phyloP scores from a whole-genome alignment of 2,888 invertebrate genomes.

The Caenorhabditis doughertyi region DNA sequence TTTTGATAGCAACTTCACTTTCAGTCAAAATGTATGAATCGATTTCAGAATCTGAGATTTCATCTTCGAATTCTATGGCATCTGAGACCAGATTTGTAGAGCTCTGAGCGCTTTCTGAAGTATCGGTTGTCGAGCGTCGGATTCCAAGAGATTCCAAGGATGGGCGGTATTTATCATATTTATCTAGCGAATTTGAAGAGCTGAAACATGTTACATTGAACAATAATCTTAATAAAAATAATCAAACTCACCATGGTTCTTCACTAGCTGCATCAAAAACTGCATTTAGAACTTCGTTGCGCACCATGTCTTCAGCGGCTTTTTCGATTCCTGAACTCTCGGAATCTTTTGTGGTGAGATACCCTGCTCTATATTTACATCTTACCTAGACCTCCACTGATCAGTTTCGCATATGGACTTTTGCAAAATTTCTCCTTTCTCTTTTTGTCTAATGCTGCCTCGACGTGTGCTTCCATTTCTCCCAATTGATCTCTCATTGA shows the following conservation, averaged over 20 bases:
- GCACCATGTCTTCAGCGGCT: slow-evolving; percentile 54
- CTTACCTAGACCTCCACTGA: slow-evolving; percentile 67
- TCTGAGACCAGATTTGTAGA: not conserved
- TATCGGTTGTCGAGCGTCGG: not conserved
- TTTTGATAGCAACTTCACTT: slow-evolving; percentile 89
- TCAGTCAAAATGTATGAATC: slow-evolving; percentile 85
- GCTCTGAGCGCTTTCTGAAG: not conserved
- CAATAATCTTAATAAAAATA: not conserved
- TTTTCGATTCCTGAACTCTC: slow-evolving; percentile 50
- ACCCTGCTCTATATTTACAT: not conserved
- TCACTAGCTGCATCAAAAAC: slow-evolving; percentile 53
- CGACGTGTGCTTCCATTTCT: slow-evolving; percentile 76
- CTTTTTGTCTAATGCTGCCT: slow-evolving; percentile 78
- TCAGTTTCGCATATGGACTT: slow-evolving; percentile 74
- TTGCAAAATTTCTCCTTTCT: slow-evolving; percentile 75
- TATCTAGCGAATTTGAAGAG: slow-evolving; percentile 23
- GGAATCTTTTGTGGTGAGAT: slow-evolving; percentile 10
- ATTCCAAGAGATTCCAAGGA: slow-evolving; percentile 79
- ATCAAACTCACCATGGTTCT: slow-evolving; percentile 43
- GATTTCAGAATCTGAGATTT: slow-evolving; percentile 92
- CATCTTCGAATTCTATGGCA: slow-evolving; percentile 84
- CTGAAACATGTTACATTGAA: slow-evolving; percentile 33
- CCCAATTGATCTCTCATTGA: slow-evolving; percentile 65
- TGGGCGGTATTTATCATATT: slow-evolving; percentile 70
- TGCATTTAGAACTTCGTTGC: slow-evolving; percentile 55